Percentiles rank a stretch among this genome's conserved stretches.
Evolutionary conservation across 2,797 vertebrate species (phyloP).

Genomic region (Myotis vivesi): DNA sequence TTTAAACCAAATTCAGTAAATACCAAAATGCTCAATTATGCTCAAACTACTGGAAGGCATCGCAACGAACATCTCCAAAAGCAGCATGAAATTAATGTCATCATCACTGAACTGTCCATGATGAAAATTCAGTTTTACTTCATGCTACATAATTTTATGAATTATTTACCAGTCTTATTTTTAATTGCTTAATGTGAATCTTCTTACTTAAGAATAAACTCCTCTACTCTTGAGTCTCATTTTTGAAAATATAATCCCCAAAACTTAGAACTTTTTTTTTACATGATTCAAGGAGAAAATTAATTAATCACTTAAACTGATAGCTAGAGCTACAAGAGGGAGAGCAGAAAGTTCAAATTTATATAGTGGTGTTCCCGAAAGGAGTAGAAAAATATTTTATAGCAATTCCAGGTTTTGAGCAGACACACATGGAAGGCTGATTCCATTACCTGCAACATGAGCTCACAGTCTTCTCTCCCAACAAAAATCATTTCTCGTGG

Average conservation of each 20-base stretch:
- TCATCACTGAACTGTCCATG: neutral
- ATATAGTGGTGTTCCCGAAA: slow-evolving; percentile 48
- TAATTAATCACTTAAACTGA: slow-evolving; percentile 46
- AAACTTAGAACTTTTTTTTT: neutral
- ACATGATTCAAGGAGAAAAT: neutral
- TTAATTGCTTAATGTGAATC: neutral
- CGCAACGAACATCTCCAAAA: neutral
- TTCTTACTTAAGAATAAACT: slow-evolving; percentile 33
- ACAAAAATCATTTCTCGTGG: slow-evolving; percentile 99
- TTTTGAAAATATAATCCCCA: slow-evolving; percentile 42
- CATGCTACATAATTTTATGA: slow-evolving; percentile 33
- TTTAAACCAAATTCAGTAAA: neutral
- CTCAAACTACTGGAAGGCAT: neutral
- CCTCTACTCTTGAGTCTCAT: neutral
- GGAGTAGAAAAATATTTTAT: neutral
- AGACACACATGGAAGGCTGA: slow-evolving; percentile 55
- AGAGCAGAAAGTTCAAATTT: neutral
- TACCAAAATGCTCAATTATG: neutral
- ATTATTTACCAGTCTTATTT: slow-evolving; percentile 9
- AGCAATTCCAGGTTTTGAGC: slow-evolving; percentile 13
- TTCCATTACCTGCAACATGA: slow-evolving; percentile 96
- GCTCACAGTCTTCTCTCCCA: slow-evolving; percentile 97
- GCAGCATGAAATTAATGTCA: neutral
- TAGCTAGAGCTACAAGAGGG: neutral
- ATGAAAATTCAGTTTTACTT: slow-evolving; percentile 32